These are phyloP conservation scores for Eumacrocentrus americanus DNA, from an alignment of 2,888 invertebrate genomes.

Conservation along the genomic window DNA sequence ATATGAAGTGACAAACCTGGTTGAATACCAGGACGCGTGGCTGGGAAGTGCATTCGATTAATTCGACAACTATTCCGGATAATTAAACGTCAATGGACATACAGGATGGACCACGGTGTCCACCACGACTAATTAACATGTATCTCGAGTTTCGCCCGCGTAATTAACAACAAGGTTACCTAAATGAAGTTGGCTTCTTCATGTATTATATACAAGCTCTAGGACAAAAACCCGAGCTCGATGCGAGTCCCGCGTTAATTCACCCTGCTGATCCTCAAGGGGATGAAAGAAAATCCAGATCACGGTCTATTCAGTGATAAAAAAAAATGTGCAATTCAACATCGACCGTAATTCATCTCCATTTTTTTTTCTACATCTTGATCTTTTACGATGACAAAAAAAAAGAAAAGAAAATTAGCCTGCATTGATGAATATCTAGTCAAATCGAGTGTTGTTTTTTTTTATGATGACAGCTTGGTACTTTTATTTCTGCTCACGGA, in stretches of 20 bases:
- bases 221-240: not conserved
- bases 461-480: not conserved
- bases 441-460: not conserved
- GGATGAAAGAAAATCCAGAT: not conserved
- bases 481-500: not conserved
- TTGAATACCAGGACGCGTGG: constrained; percentile 12
- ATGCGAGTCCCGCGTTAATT: not conserved
- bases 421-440: not conserved
- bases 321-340: not conserved
- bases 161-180: constrained; percentile 12
- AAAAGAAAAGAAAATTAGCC: not conserved
- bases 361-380: not conserved
- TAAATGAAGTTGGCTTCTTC: constrained; percentile 8
- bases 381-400: not conserved
- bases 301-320: constrained; percentile 6
- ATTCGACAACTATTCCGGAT: constrained; percentile 39
- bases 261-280: too few species aligned
- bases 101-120: constrained; percentile 28
- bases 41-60: constrained; percentile 44
- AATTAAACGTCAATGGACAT: constrained; percentile 41
- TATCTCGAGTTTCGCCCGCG: constrained; percentile 23
- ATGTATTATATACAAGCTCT: not conserved
- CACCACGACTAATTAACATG: constrained; percentile 38
- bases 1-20: too few species aligned
- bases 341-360: not conserved